Conservation (phyloP, 2,113 vertebrate species). For the Thalassarche chlororhynchos region DNA sequence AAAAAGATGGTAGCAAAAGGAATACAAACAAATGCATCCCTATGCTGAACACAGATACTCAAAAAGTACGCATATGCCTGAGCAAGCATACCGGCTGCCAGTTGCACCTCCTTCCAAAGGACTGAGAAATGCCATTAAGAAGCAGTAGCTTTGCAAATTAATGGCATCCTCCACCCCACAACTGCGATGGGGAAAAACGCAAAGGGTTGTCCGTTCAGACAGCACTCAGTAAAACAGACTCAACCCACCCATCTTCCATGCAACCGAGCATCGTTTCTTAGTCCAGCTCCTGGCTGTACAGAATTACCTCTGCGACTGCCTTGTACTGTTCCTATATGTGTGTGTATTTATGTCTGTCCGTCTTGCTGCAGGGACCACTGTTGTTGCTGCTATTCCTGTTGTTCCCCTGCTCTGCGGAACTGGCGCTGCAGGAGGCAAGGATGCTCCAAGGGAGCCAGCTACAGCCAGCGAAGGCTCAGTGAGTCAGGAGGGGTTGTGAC, state of each 20-base stretch:
- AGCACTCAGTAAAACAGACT: background rate
- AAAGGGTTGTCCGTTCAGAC: background rate
- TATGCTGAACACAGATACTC: accelerated
- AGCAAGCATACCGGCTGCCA: background rate
- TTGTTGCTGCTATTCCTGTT: slow-evolving; percentile 19
- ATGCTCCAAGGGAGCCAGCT: slow-evolving; percentile 68
- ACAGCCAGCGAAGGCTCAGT: slow-evolving; percentile 53
- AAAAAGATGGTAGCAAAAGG: background rate
- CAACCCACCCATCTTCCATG: background rate
- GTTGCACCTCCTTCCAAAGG: background rate
- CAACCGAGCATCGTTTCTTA: background rate
- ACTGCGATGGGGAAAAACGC: accelerated
- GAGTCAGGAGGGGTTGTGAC: slow-evolving; percentile 53
- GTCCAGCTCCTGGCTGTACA: background rate
- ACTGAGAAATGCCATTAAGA: background rate
- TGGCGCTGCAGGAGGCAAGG: slow-evolving; percentile 68
- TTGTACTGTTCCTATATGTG: background rate
- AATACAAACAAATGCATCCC: background rate
- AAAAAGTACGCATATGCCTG: background rate
- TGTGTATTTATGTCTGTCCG: background rate
- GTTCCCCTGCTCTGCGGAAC: slow-evolving; percentile 74
- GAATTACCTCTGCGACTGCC: background rate
- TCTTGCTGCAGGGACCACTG: slow-evolving; percentile 39
- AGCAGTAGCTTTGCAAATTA: background rate
- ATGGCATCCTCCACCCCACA: background rate